phyloP scores from a whole-genome alignment of 92 coral and sea anemone genomes.

The Virgularia gustaviana region DNA sequence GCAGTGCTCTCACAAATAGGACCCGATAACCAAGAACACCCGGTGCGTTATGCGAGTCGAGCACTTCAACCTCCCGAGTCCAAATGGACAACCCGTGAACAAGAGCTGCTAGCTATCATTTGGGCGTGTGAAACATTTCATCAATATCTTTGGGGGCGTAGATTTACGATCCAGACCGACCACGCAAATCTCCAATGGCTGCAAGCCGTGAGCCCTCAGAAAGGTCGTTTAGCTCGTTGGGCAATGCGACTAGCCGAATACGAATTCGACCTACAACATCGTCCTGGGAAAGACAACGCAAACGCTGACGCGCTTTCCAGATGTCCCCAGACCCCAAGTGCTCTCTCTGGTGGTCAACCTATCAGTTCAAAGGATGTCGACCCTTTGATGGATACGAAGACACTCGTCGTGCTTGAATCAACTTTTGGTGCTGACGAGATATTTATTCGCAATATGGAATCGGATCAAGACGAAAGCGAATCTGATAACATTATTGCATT shows the following conservation, averaged over 20 bases:
- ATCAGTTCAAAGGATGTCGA: not conserved
- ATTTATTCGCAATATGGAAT: not conserved
- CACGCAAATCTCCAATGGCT: not conserved
- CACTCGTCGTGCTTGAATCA: not conserved
- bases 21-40: constrained; percentile 8
- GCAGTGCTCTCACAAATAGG: not conserved
- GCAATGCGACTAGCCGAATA: constrained; percentile 21
- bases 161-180: not conserved
- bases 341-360: not conserved
- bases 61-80: not conserved
- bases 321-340: not conserved
- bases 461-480: not conserved
- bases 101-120: not conserved
- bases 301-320: constrained; percentile 2
- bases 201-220: not conserved
- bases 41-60: constrained; percentile 3
- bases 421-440: not conserved
- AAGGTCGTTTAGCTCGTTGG: not conserved
- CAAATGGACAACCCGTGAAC: constrained; percentile 9
- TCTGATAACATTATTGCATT: not conserved
- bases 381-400: not conserved
- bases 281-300: not conserved
- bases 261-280: constrained; percentile 9
- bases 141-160: constrained; percentile 3
- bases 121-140: not conserved